Percentiles rank a stretch among this genome's conserved stretches.
phyloP scores from a whole-genome alignment of 2,888 invertebrate genomes.

The Xanthia icteritia region DNA sequence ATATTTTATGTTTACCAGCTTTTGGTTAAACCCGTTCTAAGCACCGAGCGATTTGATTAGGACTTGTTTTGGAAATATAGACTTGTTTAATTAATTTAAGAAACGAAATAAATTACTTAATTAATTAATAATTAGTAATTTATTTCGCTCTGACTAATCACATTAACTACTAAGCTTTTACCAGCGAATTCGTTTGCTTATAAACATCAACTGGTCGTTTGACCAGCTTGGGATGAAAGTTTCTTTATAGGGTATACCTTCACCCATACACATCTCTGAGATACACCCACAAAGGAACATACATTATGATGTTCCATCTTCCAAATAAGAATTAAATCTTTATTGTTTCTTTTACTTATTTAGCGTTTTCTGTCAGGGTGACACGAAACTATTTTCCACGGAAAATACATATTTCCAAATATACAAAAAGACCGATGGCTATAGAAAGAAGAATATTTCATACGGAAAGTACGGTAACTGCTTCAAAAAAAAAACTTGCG shows the following conservation, averaged over 20 bases:
- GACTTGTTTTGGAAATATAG: conserved; percentile 37
- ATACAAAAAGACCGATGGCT: not conserved
- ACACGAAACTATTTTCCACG: not conserved
- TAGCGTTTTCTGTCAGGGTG: not conserved
- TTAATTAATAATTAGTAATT: too few relatives aligned
- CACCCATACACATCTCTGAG: not conserved
- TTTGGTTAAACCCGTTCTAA: conserved; percentile 39
- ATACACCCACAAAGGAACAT: not conserved
- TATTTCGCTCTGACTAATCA: not conserved
- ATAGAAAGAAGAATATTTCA: not conserved
- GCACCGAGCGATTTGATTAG: conserved; percentile 30
- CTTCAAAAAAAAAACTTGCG: not conserved
- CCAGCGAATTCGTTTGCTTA: not conserved
- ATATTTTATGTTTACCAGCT: conserved; percentile 36
- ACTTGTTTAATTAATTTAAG: too few relatives aligned
- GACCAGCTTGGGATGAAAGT: not conserved
- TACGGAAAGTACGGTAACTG: not conserved
- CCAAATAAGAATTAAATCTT: not conserved
- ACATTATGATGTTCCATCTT: not conserved
- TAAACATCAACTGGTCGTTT: not conserved
- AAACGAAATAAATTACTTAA: too few relatives aligned
- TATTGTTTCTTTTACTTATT: too few relatives aligned
- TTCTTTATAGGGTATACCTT: not conserved
- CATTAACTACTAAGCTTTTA: not conserved
- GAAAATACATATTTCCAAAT: not conserved